These are phyloP conservation scores for Takifugu rubripes DNA, from an alignment of 2,797 vertebrate genomes.

Conservation along the genomic window DNA sequence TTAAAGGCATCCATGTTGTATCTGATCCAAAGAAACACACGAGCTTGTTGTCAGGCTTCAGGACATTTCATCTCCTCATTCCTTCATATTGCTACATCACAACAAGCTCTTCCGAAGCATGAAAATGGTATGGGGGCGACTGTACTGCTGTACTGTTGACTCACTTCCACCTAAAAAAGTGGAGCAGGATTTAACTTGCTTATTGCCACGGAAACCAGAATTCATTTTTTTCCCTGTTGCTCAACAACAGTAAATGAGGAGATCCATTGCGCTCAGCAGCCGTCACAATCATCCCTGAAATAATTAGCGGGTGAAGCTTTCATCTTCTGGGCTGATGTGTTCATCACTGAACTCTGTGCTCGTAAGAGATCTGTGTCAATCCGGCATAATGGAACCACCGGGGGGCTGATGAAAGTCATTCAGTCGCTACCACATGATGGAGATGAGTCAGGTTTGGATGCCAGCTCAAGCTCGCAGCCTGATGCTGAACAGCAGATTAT, in stretches of 20 bases:
- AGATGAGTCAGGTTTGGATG: slow-evolving; percentile 11
- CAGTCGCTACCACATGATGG: slow-evolving; percentile 5
- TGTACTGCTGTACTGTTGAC: slow-evolving; percentile 66
- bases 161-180: slow-evolving; percentile 72
- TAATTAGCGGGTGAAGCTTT: background rate
- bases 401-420: background rate
- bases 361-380: background rate
- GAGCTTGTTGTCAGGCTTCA: no score
- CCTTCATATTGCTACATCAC: slow-evolving; percentile 14
- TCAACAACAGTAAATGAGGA: slow-evolving; percentile 49
- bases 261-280: slow-evolving; percentile 6
- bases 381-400: no score
- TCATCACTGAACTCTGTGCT: slow-evolving; percentile 25
- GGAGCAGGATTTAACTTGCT: slow-evolving; percentile 66
- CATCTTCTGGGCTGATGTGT: slow-evolving; percentile 5
- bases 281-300: background rate
- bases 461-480: slow-evolving; percentile 9
- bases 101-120: slow-evolving; percentile 47
- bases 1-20: no score
- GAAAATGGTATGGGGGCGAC: slow-evolving; percentile 60
- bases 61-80: background rate
- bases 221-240: slow-evolving; percentile 36
- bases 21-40: no score
- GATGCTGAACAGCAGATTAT: slow-evolving; percentile 11
- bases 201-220: slow-evolving; percentile 73